phyloP scores from a whole-genome alignment of 2,797 vertebrate genomes.

The Siniperca undulata region DNA sequence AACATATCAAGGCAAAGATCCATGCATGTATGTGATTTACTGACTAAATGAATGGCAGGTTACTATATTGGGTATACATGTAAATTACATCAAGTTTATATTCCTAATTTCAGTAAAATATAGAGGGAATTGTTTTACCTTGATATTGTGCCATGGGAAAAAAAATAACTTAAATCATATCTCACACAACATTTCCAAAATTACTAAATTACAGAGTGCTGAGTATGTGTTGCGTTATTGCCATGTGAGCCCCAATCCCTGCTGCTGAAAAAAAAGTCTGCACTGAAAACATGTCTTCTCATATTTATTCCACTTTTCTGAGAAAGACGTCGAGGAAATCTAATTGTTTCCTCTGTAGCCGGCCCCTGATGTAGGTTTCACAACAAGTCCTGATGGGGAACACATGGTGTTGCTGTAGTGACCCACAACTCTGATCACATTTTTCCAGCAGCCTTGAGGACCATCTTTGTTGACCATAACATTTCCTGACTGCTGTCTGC shows the following conservation, averaged over 20 bases:
- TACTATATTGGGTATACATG: not conserved
- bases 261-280: slow-evolving; percentile 11
- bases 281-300: slow-evolving; percentile 21
- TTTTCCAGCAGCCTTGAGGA: slow-evolving; percentile 52
- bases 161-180: not conserved
- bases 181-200: slow-evolving; percentile 25
- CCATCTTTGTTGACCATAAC: slow-evolving; percentile 42
- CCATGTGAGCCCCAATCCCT: not conserved
- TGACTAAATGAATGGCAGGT: not conserved
- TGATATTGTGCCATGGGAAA: not conserved
- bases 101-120: not conserved
- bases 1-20: slow-evolving; percentile 45
- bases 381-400: slow-evolving; percentile 74
- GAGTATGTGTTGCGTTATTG: not conserved
- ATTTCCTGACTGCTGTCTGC: slow-evolving; percentile 45
- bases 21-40: slow-evolving; percentile 41
- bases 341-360: slow-evolving; percentile 70
- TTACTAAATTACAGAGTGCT: not conserved
- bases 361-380: slow-evolving; percentile 56
- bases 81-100: slow-evolving; percentile 11
- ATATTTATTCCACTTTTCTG: too few relatives aligned
- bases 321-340: slow-evolving; percentile 29
- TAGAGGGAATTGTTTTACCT: not conserved
- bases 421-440: slow-evolving; percentile 62
- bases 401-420: slow-evolving; percentile 68